phyloP scores from a whole-genome alignment of 2,113 vertebrate genomes.

The Setophaga kirtlandii region DNA sequence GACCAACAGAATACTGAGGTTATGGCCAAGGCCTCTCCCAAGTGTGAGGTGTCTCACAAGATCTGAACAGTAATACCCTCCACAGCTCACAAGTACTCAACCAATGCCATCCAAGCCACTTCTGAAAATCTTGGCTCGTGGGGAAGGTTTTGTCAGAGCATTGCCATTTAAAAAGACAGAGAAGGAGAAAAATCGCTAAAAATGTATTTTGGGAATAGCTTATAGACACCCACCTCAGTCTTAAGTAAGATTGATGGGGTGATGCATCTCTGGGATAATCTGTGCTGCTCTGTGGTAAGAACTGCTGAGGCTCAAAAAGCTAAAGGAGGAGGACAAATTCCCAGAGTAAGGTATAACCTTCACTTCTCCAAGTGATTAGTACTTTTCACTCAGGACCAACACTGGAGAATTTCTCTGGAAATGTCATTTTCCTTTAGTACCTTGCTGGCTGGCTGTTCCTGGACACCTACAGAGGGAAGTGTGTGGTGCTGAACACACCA shows the following conservation, averaged over 20 bases:
- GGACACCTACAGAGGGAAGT: not conserved
- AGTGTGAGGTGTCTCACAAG: not conserved
- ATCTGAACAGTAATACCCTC: not conserved
- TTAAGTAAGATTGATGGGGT: not conserved
- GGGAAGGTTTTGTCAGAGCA: not conserved
- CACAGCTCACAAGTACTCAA: not conserved
- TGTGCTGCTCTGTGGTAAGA: not conserved
- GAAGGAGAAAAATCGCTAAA: not conserved
- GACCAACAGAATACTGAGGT: not conserved
- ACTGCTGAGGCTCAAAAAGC: not conserved
- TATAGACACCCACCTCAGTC: not conserved
- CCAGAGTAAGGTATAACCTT: not conserved
- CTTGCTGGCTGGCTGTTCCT: not conserved
- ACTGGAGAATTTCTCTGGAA: not conserved
- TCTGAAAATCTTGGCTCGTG: not conserved
- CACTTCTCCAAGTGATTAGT: not conserved
- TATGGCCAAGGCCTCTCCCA: not conserved
- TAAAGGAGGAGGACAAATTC: not conserved
- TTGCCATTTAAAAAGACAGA: not conserved
- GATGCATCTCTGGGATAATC: not conserved
- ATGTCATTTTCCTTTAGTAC: not conserved
- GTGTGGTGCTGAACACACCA: not conserved
- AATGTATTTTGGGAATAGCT: not conserved
- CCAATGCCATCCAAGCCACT: not conserved
- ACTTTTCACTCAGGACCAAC: not conserved